phyloP scores from a whole-genome alignment of 2,888 invertebrate genomes.

The Serripes groenlandicus region DNA sequence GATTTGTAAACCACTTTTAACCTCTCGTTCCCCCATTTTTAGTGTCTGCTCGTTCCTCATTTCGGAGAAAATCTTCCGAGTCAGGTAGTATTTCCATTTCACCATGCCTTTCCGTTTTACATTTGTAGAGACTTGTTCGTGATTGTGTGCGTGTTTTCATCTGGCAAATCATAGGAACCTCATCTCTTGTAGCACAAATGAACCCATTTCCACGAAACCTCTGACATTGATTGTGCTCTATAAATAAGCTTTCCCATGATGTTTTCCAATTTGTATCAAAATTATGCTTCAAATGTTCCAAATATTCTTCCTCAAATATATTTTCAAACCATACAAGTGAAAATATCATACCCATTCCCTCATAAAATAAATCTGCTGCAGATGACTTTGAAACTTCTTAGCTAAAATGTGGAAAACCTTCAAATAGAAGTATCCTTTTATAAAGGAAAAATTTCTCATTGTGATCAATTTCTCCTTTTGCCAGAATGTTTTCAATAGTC shows the following conservation, averaged over 20 bases:
- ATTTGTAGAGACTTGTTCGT: conserved; percentile 10
- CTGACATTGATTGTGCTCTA: no score
- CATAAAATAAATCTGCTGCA: no score
- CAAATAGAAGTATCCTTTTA: no score
- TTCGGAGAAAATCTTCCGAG: conserved; percentile 59
- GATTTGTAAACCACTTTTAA: no score
- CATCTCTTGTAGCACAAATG: background rate
- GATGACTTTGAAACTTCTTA: no score
- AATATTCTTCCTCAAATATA: no score
- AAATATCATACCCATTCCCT: no score
- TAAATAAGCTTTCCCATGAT: no score
- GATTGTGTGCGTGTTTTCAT: background rate
- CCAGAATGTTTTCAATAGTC: background rate
- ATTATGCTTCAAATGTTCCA: no score
- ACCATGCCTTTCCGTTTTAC: conserved; percentile 7
- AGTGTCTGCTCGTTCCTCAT: conserved; percentile 54
- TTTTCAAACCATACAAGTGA: no score
- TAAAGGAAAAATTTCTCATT: background rate
- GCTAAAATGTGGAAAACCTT: background rate
- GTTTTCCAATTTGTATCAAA: no score
- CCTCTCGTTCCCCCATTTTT: background rate
- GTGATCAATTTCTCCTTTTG: background rate
- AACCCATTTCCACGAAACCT: no score
- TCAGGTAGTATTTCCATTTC: conserved; percentile 35
- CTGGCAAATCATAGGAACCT: conserved; percentile 10